Base-by-base conservation (phyloP, 2,113 vertebrate species). In the Heterochromis multidens region DNA sequence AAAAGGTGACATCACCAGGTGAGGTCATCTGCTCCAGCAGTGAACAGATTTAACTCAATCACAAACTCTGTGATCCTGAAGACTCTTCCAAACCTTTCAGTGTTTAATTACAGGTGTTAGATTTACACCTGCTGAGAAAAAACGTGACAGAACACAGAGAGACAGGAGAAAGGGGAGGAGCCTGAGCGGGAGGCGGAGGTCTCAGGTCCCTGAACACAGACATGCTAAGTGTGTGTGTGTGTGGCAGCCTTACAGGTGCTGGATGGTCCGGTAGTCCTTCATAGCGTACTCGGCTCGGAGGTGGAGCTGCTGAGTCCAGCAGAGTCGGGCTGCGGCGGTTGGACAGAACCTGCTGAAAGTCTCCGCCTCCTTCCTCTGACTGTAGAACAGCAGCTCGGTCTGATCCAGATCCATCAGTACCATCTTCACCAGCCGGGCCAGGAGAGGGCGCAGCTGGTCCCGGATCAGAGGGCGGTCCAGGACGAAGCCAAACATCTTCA, bases 401-500 rank as follows among this genome's bases (percentile, higher is more conserved):
- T 82, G 81, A 77, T 97, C 95, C 88, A 98, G 85, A 29, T 98
- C 96, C 0, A 54, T 7, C 1, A 88, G 87, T 0, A 97, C 95
- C 93, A 96, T 79, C 2, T 81, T 80, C 89, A 77, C 91, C 89
- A 97, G 86, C 31, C 78, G 82, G 0, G 74, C 46, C 78, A 95
- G 97, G 6, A 88, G 88, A 25, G 93, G 88, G 27, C 90, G 91
- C 7, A 95, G 90, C 87, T 96, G 94, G 0, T 87, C 77, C 2
- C 82, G 92, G 33, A 97, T 90, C 83, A 95, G 23, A 1, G 96
- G 96, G 1, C 95, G 92, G 56, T 97, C 95, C 93, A 97, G 65
- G 70, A 97, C 52, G 0, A 86, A 86, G 3, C 89, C 82, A 1
- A 97, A 98, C 96, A 97, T 97, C 72, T 95, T 83, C 81, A 97